A percentile compares a stretch with the other conserved stretches of the same genome.
Evolutionary conservation across 2,888 invertebrate species (phyloP).

Genomic region (Argyra leucocephala): DNA sequence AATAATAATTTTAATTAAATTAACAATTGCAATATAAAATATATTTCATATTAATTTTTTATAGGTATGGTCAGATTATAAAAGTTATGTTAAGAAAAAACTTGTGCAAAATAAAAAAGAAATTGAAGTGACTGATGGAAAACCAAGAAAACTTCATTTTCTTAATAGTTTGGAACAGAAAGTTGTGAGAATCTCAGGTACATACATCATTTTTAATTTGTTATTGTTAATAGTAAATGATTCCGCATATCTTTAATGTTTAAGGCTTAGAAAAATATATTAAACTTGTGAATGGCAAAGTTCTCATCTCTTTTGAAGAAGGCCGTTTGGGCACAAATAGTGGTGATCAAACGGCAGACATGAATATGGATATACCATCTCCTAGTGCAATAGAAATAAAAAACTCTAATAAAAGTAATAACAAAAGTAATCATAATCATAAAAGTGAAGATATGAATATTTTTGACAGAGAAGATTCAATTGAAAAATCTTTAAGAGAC

Average conservation of each 20-base stretch:
- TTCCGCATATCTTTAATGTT: not conserved
- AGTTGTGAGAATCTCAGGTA: not conserved
- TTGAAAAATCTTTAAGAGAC: not conserved
- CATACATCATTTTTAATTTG: not conserved
- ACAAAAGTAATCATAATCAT: not conserved
- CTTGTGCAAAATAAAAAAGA: conserved; percentile 17
- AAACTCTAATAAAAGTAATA: not conserved
- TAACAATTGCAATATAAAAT: not conserved
- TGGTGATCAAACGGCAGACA: not conserved
- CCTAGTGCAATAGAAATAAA: not conserved
- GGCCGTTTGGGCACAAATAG: not conserved
- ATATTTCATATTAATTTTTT: too few species aligned
- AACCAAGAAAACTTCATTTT: conserved; percentile 2
- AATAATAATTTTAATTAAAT: not conserved
- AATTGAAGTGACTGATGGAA: conserved; percentile 17
- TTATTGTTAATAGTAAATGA: too few species aligned
- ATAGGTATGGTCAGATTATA: conserved; percentile 18
- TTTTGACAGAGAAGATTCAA: not conserved
- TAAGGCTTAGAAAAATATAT: not conserved
- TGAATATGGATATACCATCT: not conserved
- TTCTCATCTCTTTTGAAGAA: not conserved
- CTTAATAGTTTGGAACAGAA: not conserved
- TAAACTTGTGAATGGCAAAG: not conserved
- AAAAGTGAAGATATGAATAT: not conserved
- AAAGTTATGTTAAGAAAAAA: conserved; percentile 17